Conservation (phyloP, 2,797 vertebrate species). For the Lemur catta region DNA sequence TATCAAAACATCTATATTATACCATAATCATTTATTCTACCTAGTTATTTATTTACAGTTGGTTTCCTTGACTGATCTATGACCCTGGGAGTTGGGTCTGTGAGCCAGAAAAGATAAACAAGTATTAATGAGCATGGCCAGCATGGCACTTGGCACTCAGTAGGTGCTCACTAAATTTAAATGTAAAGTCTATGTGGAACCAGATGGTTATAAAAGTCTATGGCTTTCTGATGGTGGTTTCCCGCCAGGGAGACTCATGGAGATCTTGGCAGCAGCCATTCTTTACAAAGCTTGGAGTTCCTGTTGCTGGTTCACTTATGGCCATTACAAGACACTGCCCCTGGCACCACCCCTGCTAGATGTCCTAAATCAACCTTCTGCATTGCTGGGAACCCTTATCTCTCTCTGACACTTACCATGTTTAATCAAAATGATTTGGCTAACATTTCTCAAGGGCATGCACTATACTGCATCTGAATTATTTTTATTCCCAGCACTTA, state of each 20-base stretch:
- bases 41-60: not conserved
- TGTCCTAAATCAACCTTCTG: not conserved
- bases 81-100: not conserved
- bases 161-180: conserved; percentile 41
- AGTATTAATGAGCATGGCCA: not conserved
- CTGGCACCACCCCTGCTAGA: not conserved
- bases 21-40: not conserved
- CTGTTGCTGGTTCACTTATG: not conserved
- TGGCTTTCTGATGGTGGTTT: not conserved
- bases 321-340: not conserved
- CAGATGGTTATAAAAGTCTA: conserved; percentile 29
- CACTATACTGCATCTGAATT: not conserved
- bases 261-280: not conserved
- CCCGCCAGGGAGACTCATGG: not conserved
- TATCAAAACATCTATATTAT: not conserved
- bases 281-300: not conserved
- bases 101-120: not conserved
- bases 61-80: not conserved
- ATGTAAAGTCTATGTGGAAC: not conserved
- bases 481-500: not conserved
- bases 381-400: not conserved
- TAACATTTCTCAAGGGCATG: not conserved
- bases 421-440: not conserved
- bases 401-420: not conserved
- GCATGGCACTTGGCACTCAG: not conserved